phyloP scores from a whole-genome alignment of 1,140 invertebrate species.

The Papilio polyxenes region DNA sequence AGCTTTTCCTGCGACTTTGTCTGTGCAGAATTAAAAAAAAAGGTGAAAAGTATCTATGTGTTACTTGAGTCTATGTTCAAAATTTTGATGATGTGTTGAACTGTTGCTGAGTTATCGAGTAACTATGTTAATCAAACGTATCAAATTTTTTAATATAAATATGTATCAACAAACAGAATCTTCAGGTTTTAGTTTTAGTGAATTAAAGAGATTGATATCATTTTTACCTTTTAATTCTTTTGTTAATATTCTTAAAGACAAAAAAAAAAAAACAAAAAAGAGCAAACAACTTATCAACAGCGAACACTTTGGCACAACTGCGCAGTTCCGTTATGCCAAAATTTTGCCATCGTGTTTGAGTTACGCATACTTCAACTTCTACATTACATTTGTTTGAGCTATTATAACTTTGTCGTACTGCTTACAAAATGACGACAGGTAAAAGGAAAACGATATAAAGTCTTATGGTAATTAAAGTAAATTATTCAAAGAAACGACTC shows the following conservation, averaged over 20 bases:
- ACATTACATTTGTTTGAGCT: neutral
- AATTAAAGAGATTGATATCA: no score
- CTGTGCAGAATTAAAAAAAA: no score
- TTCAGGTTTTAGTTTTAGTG: no score
- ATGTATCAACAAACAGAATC: no score
- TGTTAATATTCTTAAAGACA: neutral
- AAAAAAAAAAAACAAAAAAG: neutral
- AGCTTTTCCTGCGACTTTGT: no score
- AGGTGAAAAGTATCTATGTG: no score
- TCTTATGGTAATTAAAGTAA: neutral
- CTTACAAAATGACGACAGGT: neutral
- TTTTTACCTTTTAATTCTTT: no score
- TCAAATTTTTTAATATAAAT: no score
- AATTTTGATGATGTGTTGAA: no score
- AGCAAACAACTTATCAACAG: neutral
- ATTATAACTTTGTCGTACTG: conserved; percentile 13
- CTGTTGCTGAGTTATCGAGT: no score
- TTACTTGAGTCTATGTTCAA: no score
- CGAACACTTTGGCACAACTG: neutral
- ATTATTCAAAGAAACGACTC: neutral
- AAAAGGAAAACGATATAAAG: neutral
- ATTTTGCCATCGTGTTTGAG: neutral
- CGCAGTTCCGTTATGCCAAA: neutral
- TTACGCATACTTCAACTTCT: neutral
- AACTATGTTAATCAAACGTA: no score